Percentiles rank a stretch among this genome's conserved stretches.
These are phyloP conservation scores for Aegithalos caudatus DNA, from an alignment of 2,113 vertebrate genomes.

Conservation along the genomic window DNA sequence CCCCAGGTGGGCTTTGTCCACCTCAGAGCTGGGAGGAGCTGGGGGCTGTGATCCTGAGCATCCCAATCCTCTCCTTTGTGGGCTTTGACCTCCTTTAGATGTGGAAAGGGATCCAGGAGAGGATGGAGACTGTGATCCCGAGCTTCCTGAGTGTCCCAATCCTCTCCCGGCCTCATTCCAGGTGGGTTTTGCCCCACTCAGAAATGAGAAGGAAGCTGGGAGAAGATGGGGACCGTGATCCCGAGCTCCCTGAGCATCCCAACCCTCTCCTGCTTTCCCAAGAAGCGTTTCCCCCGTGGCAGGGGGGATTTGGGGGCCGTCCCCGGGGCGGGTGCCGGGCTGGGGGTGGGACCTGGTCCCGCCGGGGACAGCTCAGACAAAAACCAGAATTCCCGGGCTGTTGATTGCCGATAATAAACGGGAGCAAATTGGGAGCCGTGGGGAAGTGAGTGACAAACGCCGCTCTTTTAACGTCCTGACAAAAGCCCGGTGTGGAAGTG, in stretches of 20 bases:
- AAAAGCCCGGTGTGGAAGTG: background rate
- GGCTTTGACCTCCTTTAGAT: background rate
- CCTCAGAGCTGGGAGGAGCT: background rate
- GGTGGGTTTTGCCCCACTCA: background rate
- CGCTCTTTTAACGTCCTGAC: background rate
- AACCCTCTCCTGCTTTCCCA: too few relatives aligned
- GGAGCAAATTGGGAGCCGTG: background rate
- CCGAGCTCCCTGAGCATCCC: background rate
- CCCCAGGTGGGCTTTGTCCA: background rate
- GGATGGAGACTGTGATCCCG: too few relatives aligned
- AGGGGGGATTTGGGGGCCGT: rapidly evolving
- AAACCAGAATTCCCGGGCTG: background rate
- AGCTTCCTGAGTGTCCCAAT: background rate
- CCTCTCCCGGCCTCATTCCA: background rate
- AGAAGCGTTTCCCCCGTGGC: rapidly evolving
- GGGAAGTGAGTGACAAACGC: background rate
- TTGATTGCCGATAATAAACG: background rate
- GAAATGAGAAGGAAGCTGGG: rapidly evolving
- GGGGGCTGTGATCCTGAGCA: background rate
- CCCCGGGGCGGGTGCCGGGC: too few relatives aligned
- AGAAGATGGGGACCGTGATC: rapidly evolving
- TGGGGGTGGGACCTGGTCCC: background rate
- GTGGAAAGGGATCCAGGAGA: background rate
- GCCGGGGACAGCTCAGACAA: background rate
- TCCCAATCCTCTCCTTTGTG: background rate